Conservation (phyloP, 2,113 vertebrate genomes). For the Rhabdornis inornatus region DNA sequence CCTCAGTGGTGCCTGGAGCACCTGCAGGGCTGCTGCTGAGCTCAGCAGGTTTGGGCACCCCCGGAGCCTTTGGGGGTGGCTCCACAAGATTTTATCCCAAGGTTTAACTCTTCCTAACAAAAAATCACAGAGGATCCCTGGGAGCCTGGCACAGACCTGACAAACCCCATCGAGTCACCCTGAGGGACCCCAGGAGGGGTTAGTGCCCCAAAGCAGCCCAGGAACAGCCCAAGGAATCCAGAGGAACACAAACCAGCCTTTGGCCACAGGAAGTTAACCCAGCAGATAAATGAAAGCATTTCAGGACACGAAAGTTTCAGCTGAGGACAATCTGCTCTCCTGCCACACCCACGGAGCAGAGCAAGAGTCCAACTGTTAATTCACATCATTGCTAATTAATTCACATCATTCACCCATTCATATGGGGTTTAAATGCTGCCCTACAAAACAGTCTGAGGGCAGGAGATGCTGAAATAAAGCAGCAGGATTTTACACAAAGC, state of each 20-base stretch:
- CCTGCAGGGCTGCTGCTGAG: background rate
- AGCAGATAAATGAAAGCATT: background rate
- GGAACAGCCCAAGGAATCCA: background rate
- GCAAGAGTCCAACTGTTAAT: background rate
- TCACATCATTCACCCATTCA: background rate
- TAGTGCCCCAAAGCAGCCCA: background rate
- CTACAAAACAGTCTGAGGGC: background rate
- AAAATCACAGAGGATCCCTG: background rate
- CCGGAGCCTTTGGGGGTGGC: background rate
- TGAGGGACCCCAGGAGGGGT: too few species aligned
- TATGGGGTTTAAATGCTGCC: background rate
- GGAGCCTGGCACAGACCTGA: background rate
- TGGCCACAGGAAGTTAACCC: background rate
- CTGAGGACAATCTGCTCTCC: background rate
- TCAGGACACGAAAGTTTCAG: background rate
- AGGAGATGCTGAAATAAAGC: background rate
- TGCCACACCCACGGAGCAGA: background rate
- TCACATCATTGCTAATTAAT: too few species aligned
- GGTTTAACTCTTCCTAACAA: background rate
- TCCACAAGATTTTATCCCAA: background rate
- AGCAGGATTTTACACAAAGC: background rate
- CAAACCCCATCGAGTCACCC: background rate
- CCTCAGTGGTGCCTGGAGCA: background rate
- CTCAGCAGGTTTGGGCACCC: background rate
- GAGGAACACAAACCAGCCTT: background rate